Evolutionary conservation across 2,888 invertebrate species (phyloP), one percentile per base, ranked within the genome.

Genomic region (Pseudococcus viburni): DNA sequence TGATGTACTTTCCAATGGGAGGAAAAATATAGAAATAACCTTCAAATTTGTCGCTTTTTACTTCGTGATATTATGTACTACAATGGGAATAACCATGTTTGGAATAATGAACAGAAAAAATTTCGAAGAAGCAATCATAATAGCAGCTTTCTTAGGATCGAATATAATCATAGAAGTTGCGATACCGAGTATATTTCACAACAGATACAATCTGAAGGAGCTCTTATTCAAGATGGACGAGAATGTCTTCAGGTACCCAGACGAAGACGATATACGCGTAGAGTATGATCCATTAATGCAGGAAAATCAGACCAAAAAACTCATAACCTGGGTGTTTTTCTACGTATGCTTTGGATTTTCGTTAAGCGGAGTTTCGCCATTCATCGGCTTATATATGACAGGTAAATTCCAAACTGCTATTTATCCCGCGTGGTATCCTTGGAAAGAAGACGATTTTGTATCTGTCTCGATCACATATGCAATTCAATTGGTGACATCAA

Each of bases 341-440:
- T 86, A 86, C 33, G 59, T 59, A 4, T 86, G 26, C 5, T 86
- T 86, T 17, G 86, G 86, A 33, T 86, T 86, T n/a, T 55, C 86
- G 3, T 42, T 86, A 39, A 64, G 59, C 39, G 86, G 86, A 26
- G n/a, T 86, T 17, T 86, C 86, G 15, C 86, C 86, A 3, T 42
- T 64, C 15, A 39, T 86, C 15, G 86, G 86, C 5, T 17, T 77
- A 39, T 86, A 42, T 64, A 15, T 64, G 46, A 59, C 46, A 3
- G 86, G 86, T 42, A 64, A 42, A 39, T 42, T 26, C 11, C 68
- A 68, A 42, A 64, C 64, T n/a, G 42, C 68, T 7, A 39, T 86
- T 42, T 86, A 86, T 42, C 86, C 86, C 6, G 86, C 59, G 17
- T 86, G 86, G 86, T 59, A 42, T 26, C 86, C 86, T 8, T 68